These are phyloP conservation scores for Lepetodrilus schrolli DNA, from an alignment of 2,888 invertebrate species.

Conservation along the genomic window DNA sequence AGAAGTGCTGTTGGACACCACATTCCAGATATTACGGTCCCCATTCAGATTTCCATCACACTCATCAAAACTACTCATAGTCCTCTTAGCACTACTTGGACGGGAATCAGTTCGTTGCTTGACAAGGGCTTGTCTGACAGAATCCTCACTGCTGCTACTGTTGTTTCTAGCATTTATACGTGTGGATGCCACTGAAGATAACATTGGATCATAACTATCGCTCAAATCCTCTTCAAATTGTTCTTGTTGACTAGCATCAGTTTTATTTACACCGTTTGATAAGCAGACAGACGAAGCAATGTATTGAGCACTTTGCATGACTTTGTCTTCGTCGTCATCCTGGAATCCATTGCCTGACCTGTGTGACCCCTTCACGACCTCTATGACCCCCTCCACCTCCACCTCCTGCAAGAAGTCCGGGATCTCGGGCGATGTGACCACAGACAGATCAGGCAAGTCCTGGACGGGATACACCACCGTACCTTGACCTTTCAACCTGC, in stretches of 20 bases:
- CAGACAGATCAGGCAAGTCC: neutral
- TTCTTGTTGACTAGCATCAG: neutral
- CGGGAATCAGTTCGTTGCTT: neutral
- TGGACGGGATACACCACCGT: neutral
- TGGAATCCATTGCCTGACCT: no score
- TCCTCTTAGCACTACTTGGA: neutral
- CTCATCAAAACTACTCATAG: neutral
- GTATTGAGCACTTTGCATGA: neutral
- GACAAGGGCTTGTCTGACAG: neutral
- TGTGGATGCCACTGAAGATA: neutral
- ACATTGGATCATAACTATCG: no score
- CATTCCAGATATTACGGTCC: neutral
- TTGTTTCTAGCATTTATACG: neutral
- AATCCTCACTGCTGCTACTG: neutral
- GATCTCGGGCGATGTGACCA: neutral
- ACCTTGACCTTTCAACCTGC: neutral
- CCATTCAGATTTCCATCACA: slow-evolving; percentile 4
- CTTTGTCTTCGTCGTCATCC: neutral
- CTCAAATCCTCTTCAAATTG: neutral
- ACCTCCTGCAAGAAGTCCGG: slow-evolving; percentile 12
- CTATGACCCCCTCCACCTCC: neutral
- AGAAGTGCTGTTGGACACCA: neutral
- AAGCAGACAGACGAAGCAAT: neutral
- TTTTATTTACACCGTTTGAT: neutral
- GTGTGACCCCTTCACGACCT: neutral